Evolutionary conservation across 2,888 invertebrate species (phyloP), one percentile per base, ranked within the genome.

Genomic region (Ptychoptera contaminata): DNA sequence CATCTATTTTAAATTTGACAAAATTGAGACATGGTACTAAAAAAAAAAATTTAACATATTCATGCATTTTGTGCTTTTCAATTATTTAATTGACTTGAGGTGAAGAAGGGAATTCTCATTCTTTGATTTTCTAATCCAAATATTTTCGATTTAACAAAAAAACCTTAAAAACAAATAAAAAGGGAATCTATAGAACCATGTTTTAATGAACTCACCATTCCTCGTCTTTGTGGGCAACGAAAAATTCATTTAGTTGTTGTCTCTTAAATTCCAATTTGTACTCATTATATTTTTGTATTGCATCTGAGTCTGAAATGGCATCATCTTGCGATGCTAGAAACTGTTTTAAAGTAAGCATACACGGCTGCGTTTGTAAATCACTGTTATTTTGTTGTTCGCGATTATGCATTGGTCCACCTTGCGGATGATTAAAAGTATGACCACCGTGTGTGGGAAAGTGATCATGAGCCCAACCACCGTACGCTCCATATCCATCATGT

Each of bases 161-260:
- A 23, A 23, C 4, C 23, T 7, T 23, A 5, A 23, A 23, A 23
- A 23, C 3, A 3, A 23, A 23, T 5, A 5, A 23, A 23, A 23
- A 23, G 7, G 23, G 7, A 23, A 23, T 23, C 23, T 23, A 23
- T 23, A 23, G 7, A 23, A 23, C 7, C 7, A 23, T 23, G 7
- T 23, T 23, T 23, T 23, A 34, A 15, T 40, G 12, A 32, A 47
- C 85, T 72, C 76, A 97, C 98, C 98, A 98, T 81, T 98, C 98
- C 68, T 99, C 97, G 59, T 98, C 97, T 69, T 98, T 98, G 71
- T 98, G 98, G 39, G 88, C 85, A 56, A 96, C 84, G 70, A 98
- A 98, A 71, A 98, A 98, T 64, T 97, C 94, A 68, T 93, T 93
- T 45, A 97, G 76, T 64, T 97, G 97, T 62, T 93, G 92, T 44